Percentiles rank a stretch among this genome's conserved stretches.
Evolutionary conservation across 2,888 invertebrate genomes (phyloP).

Genomic region (Apotomis capreana): DNA sequence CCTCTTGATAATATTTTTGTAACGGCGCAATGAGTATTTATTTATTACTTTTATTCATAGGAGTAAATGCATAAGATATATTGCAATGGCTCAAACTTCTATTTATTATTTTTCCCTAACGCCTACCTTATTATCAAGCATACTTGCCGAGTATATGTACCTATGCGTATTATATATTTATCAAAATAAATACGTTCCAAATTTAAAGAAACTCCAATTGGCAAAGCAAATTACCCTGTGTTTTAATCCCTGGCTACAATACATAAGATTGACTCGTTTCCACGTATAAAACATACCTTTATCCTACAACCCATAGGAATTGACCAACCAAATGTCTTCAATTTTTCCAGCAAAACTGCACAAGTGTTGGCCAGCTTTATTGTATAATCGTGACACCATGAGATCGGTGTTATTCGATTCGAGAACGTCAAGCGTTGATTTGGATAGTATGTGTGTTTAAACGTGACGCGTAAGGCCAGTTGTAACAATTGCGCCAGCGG

Average conservation of each 20-base stretch:
- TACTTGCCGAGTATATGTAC: slow-evolving; percentile 11
- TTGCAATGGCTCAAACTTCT: slow-evolving; percentile 28
- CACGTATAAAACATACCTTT: not conserved
- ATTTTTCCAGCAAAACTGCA: too few relatives aligned
- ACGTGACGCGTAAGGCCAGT: too few relatives aligned
- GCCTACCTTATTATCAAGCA: slow-evolving; percentile 14
- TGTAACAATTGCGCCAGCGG: too few relatives aligned
- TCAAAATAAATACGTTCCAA: slow-evolving; percentile 38
- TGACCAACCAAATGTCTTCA: too few relatives aligned
- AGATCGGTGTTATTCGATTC: too few relatives aligned
- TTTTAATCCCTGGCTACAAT: slow-evolving; percentile 33
- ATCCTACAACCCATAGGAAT: not conserved
- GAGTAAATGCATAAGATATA: slow-evolving; percentile 33
- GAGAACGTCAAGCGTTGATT: too few relatives aligned
- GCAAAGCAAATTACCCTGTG: slow-evolving; percentile 40
- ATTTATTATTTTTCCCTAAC: slow-evolving; percentile 3
- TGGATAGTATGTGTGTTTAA: too few relatives aligned
- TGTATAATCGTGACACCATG: too few relatives aligned
- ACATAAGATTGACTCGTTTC: slow-evolving; percentile 18
- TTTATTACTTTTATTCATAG: slow-evolving; percentile 14
- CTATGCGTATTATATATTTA: slow-evolving; percentile 27
- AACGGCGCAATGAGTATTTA: not conserved
- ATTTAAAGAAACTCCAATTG: slow-evolving; percentile 29
- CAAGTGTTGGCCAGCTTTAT: too few relatives aligned
- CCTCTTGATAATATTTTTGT: not conserved